Base-by-base conservation (phyloP, 2,888 invertebrate species). In the Eupithecia centaureata region DNA sequence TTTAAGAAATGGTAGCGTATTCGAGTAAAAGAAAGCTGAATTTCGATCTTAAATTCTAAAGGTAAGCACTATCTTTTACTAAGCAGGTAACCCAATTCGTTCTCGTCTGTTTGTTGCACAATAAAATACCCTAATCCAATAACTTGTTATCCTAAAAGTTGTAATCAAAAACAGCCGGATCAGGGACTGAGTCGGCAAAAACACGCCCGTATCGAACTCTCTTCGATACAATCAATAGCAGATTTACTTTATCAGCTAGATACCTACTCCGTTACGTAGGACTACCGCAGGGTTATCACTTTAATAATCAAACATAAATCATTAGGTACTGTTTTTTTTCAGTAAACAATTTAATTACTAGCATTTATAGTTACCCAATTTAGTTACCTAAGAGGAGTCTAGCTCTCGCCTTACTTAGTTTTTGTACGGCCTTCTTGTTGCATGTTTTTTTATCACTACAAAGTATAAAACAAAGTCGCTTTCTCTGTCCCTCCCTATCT, bases 181-280 rank as follows among this genome's bases (percentile, higher is more conserved):
- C 68, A 38, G 61, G 65, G 61, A 60, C 64, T 32, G 68, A 61
- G 51, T 57, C 68, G 38, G 61, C 60, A 58, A 76, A 77, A 79
- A 80, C 77, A 80, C 77, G 74, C 73, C 75, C 66, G 68, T 74
- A 72, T 70, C 67, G 68, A 22, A 47, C 47, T 10, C 73, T 72
- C 70, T 67, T 64, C 62, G 76, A 80, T 79, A 81, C 10, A 77
- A 77, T 76, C 79, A 66, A 82, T 81, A 84, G 82, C 82, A 84
- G 80, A 82, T 84, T 83, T 78, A 78, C 77, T 81, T n/a, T 42
- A 42, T n/a, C n/a, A 42, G 38, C 18, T 8, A 18, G 1, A n/a
- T 35, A 7, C 38, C 38, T 42, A n/a, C 18, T 42, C 8, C 5
- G n/a, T 42, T 42, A 42, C 38, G 8, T n/a, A 2, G n/a, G 18